Conservation (phyloP, 2,113 vertebrate species). For the Mandrillus leucophaeus region DNA sequence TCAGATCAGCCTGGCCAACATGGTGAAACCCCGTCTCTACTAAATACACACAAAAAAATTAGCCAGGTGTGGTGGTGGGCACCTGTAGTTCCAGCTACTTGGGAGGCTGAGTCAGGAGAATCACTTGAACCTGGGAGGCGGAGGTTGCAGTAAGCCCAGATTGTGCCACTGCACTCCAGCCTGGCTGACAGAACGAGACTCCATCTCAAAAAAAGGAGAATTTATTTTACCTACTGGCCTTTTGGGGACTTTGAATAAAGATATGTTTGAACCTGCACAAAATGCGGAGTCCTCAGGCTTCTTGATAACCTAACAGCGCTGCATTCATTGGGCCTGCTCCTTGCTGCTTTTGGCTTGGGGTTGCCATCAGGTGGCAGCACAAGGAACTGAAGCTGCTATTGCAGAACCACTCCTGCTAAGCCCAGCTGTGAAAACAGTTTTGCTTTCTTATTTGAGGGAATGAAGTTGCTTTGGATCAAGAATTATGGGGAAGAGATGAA, state of each 20-base stretch:
- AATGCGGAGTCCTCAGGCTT: background rate
- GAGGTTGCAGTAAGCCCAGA: no score
- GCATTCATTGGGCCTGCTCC: background rate
- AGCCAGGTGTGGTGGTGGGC: no score
- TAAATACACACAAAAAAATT: no score
- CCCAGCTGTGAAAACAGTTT: background rate
- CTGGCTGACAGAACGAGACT: no score
- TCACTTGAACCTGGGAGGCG: no score
- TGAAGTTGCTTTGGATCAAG: background rate
- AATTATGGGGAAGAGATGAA: background rate
- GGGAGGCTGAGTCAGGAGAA: no score
- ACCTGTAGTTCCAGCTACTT: no score
- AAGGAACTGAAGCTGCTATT: background rate
- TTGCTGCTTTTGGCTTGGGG: background rate
- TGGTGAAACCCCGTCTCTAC: no score
- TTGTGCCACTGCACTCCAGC: no score
- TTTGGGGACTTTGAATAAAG: background rate
- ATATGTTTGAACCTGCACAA: background rate
- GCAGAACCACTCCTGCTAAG: background rate
- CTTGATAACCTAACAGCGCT: background rate
- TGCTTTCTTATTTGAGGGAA: background rate
- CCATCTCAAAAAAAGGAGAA: background rate
- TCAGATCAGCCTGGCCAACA: no score
- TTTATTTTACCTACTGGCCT: constrained; percentile 47
- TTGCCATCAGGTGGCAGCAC: constrained; percentile 53